These are phyloP conservation scores for Poecilus cupreus DNA, from an alignment of 2,888 invertebrate species.

Conservation along the genomic window DNA sequence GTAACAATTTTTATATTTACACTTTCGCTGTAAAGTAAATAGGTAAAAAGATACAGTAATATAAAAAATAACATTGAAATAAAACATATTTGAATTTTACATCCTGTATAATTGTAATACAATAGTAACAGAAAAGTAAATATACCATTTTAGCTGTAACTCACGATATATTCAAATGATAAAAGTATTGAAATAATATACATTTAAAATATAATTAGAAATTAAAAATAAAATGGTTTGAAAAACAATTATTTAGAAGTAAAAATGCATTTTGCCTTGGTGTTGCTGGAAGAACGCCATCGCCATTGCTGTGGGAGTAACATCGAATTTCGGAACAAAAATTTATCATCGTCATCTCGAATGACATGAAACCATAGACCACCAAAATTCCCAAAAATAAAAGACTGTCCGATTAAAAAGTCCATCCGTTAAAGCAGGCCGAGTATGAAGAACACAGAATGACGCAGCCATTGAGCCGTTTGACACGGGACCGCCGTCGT, in stretches of 20 bases:
- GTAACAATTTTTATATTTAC: too few relatives aligned
- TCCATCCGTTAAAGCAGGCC: conserved; percentile 22
- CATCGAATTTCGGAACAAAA: conserved; percentile 15
- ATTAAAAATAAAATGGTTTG: too few relatives aligned
- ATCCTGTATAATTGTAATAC: too few relatives aligned
- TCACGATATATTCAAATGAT: too few relatives aligned
- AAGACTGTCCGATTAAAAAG: conserved; percentile 41
- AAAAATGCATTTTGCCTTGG: neutral
- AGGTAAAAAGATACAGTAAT: too few relatives aligned
- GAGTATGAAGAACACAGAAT: conserved; percentile 36
- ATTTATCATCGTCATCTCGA: conserved; percentile 43
- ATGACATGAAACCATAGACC: conserved; percentile 53
- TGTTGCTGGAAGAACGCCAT: neutral
- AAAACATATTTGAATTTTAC: too few relatives aligned
- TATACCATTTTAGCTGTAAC: too few relatives aligned
- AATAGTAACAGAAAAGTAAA: too few relatives aligned
- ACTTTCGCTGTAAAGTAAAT: too few relatives aligned
- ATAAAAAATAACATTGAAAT: too few relatives aligned
- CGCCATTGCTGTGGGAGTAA: neutral
- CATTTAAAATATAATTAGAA: too few relatives aligned
- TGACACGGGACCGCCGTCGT: conserved; percentile 50
- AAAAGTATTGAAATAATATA: too few relatives aligned
- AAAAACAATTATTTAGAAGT: neutral
- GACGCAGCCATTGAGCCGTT: conserved; percentile 49
- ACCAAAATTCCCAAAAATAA: conserved; percentile 44